phyloP scores from a whole-genome alignment of 1,140 invertebrate species.

The Maniola jurtina region DNA sequence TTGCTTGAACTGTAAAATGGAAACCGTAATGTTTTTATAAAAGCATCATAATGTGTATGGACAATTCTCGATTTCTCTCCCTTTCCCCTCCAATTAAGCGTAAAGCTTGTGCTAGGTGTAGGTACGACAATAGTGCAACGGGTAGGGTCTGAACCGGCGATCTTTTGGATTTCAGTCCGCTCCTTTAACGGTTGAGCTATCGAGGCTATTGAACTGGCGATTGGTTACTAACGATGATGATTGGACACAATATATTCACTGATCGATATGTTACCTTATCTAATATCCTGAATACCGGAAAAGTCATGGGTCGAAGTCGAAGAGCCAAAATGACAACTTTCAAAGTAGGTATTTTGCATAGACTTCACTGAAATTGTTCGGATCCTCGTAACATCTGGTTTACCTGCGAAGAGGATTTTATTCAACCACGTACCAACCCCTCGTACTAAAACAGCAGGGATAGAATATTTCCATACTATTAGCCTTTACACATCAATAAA shows the following conservation, averaged over 20 bases:
- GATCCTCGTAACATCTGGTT: slow-evolving; percentile 35
- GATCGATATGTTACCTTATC: no score
- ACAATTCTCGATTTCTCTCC: no score
- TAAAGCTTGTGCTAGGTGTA: no score
- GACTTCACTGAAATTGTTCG: slow-evolving; percentile 24
- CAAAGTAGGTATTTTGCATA: slow-evolving; percentile 11
- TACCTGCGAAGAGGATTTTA: slow-evolving; percentile 32
- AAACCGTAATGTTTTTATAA: slow-evolving; percentile 46
- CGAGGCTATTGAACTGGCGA: no score
- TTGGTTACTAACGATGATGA: no score
- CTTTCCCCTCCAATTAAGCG: no score
- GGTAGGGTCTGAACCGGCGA: no score
- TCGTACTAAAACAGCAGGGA: slow-evolving; percentile 17
- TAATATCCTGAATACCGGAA: not conserved
- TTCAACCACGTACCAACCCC: slow-evolving; percentile 19
- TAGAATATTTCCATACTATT: slow-evolving; percentile 21
- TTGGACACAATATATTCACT: no score
- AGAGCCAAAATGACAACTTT: not conserved
- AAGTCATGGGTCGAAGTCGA: not conserved
- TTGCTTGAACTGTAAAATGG: slow-evolving; percentile 56
- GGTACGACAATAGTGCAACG: no score
- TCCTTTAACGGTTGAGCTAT: no score
- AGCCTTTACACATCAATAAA: slow-evolving; percentile 14
- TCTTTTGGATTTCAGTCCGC: no score
- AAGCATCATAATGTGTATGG: no score